These are phyloP conservation scores for Tachysurus vachellii DNA, from an alignment of 2,113 vertebrate species.

Conservation along the genomic window DNA sequence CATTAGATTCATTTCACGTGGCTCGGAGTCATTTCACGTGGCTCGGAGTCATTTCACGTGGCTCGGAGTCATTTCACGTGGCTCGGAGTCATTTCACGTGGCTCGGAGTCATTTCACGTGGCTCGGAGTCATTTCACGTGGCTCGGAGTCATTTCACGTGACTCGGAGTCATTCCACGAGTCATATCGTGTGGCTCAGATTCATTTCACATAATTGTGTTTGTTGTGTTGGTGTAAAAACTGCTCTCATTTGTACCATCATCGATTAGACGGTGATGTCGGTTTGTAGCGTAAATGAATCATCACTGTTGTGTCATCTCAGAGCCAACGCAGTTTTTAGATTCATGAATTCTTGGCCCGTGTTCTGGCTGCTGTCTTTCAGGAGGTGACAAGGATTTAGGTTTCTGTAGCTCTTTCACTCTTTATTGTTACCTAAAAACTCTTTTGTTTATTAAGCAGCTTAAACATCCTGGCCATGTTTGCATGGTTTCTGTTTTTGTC, in stretches of 20 bases:
- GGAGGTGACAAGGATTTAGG: background rate
- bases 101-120: no score
- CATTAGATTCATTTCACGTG: no score
- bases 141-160: no score
- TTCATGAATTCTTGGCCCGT: slow-evolving; percentile 8
- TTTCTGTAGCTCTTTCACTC: background rate
- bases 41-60: no score
- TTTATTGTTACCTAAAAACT: background rate
- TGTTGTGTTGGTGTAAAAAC: background rate
- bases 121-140: no score
- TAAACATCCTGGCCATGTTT: background rate
- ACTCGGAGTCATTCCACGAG: no score
- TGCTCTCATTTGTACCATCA: background rate
- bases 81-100: no score
- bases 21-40: no score
- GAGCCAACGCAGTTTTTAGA: slow-evolving; percentile 5
- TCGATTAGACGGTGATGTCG: background rate
- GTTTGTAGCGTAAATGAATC: background rate
- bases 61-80: no score
- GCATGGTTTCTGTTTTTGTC: background rate
- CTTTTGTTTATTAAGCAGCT: background rate
- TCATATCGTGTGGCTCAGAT: background rate
- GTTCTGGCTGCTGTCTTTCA: background rate
- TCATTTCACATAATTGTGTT: background rate
- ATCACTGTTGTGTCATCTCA: background rate